Base-by-base conservation (phyloP, 2,888 invertebrate species). In the Troides helena region DNA sequence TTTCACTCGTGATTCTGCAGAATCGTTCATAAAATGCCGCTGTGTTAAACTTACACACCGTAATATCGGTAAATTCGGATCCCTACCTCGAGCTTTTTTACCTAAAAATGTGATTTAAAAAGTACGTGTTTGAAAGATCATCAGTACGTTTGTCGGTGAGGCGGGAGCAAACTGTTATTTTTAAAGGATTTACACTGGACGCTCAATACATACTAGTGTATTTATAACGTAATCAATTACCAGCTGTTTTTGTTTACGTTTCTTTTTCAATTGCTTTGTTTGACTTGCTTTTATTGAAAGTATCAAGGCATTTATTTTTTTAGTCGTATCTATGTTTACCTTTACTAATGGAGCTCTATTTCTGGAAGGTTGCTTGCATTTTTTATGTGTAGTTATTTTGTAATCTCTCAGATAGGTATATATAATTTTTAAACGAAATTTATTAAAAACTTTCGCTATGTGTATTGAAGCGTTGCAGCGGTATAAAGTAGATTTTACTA, bases 21-120 rank as follows among this genome's bases (percentile, higher is more conserved):
- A 77, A 66, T 59, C 70, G 70, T 82, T 80, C 81, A 84, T 81
- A 78, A 76, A 78, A 79, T 76, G 73, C 73, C 72, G 75, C 69
- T 72, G 75, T 77, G 76, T 81, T 85, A 80, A 87, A 89, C 87
- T 89, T 88, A 89, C 84, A 88, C 87, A 88, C 87, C 80, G 78
- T 81, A 74, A 87, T 89, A 88, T 89, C 89, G 83, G 89, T 91
- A 90, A 90, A 90, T 90, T 90, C 77, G 83, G 86, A 88, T 88
- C 84, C 85, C 87, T 89, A 90, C 88, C 85, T 85, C 75, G 76
- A 81, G 78, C 81, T 30, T 77, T 85, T 88, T 85, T 87, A 78
- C 83, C 76, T 83, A 84, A 86, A 85, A 87, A 85, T 81, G 83
- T 85, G 85, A 87, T 88, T 89, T 86, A 83, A 87, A 86, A 83